Percentiles rank a stretch among this genome's conserved stretches.
Evolutionary conservation across 2,797 vertebrate species (phyloP).

Genomic region (Danio tinwini): DNA sequence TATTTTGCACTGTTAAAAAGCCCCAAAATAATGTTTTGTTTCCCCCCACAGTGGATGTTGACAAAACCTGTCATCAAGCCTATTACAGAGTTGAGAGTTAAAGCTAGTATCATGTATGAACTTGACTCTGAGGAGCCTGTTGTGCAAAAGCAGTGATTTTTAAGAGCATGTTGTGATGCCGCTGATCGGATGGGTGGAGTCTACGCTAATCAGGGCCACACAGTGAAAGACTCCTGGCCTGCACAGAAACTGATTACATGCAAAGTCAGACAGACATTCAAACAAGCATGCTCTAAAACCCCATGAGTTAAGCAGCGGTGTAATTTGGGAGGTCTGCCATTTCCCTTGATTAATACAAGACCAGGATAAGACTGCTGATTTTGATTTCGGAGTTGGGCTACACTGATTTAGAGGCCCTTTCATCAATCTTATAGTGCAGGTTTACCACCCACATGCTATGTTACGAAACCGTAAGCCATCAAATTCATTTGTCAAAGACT

Average conservation of each 20-base stretch:
- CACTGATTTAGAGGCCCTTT: slow-evolving; percentile 69
- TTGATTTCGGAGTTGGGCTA: slow-evolving; percentile 67
- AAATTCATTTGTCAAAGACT: not conserved
- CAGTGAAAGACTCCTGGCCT: slow-evolving; percentile 68
- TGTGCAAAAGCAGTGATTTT: slow-evolving; percentile 66
- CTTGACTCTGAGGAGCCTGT: slow-evolving; percentile 7
- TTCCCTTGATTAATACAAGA: slow-evolving; percentile 73
- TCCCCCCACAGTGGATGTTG: not conserved
- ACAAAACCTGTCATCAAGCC: not conserved
- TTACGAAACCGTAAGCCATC: not conserved
- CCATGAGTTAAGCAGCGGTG: slow-evolving; percentile 34
- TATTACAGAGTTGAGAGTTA: not conserved
- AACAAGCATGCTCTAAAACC: slow-evolving; percentile 2
- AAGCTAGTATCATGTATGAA: not conserved
- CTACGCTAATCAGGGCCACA: slow-evolving; percentile 73
- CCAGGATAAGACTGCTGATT: slow-evolving; percentile 61
- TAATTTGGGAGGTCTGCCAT: slow-evolving; percentile 61
- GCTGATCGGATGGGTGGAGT: slow-evolving; percentile 70
- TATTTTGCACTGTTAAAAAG: not conserved
- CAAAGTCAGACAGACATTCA: slow-evolving; percentile 16
- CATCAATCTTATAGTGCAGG: slow-evolving; percentile 42
- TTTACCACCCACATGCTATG: slow-evolving; percentile 26
- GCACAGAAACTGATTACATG: slow-evolving; percentile 67
- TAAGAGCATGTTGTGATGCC: slow-evolving; percentile 68
- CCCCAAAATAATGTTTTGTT: not conserved